phyloP scores from a whole-genome alignment of 2,888 invertebrate species.

The Drosophila nigritarsus region DNA sequence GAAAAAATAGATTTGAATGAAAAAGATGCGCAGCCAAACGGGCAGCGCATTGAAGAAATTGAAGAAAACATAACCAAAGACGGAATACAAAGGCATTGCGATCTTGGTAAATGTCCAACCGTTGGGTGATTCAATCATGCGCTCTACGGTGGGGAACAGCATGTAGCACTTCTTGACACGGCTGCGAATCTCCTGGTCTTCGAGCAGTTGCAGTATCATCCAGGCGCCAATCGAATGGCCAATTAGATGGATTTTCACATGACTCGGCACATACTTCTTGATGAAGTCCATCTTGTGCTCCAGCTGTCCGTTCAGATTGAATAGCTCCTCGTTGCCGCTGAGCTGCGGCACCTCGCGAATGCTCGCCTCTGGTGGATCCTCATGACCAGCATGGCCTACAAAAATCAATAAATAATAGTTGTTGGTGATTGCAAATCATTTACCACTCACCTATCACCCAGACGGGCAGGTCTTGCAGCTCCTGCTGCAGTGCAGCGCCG shows the following conservation, averaged over 20 bases:
- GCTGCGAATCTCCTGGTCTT: slow-evolving; percentile 86
- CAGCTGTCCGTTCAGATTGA: slow-evolving; percentile 91
- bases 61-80: slow-evolving; percentile 85
- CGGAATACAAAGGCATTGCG: slow-evolving; percentile 86
- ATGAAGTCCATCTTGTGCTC: slow-evolving; percentile 87
- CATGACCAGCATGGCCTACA: slow-evolving; percentile 91
- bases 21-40: slow-evolving; percentile 84
- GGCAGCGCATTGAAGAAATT: slow-evolving; percentile 87
- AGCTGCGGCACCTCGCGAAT: slow-evolving; percentile 86
- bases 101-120: slow-evolving; percentile 89
- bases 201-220: slow-evolving; percentile 90
- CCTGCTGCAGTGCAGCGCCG: slow-evolving; percentile 88
- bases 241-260: slow-evolving; percentile 91
- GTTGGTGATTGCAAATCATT: background rate
- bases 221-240: slow-evolving; percentile 97
- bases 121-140: slow-evolving; percentile 91
- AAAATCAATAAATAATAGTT: background rate
- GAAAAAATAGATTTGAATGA: slow-evolving; percentile 87
- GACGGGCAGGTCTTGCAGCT: slow-evolving; percentile 88
- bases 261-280: slow-evolving; percentile 89
- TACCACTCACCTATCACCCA: slow-evolving; percentile 89
- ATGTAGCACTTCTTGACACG: slow-evolving; percentile 89
- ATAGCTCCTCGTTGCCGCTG: slow-evolving; percentile 87
- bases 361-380: slow-evolving; percentile 87
- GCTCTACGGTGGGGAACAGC: slow-evolving; percentile 94